These are phyloP conservation scores for Procambarus virginalis DNA, from an alignment of 1,140 invertebrate species.

Conservation along the genomic window DNA sequence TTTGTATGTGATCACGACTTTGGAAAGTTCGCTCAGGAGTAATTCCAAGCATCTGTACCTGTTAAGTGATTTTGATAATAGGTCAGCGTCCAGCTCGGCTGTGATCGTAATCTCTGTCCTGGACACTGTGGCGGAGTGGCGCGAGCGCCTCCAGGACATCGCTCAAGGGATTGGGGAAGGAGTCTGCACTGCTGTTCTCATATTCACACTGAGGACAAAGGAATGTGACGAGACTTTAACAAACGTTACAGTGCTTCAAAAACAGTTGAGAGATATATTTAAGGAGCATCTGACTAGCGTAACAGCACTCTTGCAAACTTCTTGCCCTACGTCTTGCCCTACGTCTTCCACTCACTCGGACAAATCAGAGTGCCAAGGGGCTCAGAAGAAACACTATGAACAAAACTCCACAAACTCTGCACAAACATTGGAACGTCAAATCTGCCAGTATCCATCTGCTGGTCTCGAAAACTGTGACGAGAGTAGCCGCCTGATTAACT, in stretches of 20 bases:
- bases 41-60: not conserved
- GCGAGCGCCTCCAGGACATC: not conserved
- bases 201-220: not conserved
- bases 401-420: not conserved
- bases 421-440: not conserved
- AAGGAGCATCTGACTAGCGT: not conserved
- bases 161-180: not conserved
- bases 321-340: not conserved
- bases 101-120: constrained; percentile 4
- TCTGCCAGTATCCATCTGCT: not conserved
- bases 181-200: not conserved
- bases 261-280: constrained; percentile 1
- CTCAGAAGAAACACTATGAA: not conserved
- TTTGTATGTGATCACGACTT: not conserved
- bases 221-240: not conserved
- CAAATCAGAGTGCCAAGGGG: not conserved
- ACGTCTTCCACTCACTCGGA: not conserved
- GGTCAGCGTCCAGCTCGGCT: not conserved
- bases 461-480: not conserved
- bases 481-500: not conserved
- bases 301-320: constrained; percentile 1
- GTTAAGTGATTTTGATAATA: not conserved
- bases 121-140: not conserved
- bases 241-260: constrained; percentile 17
- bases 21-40: constrained; percentile 2